Evolutionary conservation across 2,888 invertebrate genomes (phyloP).

Genomic region (Pediacus dermestoides): DNA sequence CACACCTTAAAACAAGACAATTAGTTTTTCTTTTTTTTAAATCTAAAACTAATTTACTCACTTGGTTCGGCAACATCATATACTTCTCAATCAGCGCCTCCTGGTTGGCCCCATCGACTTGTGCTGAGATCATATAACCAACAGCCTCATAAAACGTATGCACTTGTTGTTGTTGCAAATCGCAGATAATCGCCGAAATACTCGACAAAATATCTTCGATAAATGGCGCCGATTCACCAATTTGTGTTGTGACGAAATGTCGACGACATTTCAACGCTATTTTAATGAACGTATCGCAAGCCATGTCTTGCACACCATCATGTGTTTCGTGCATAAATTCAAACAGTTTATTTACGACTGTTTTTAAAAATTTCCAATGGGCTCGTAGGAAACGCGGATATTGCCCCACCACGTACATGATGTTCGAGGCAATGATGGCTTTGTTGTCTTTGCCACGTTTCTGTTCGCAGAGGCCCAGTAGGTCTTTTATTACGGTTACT

Average conservation of each 20-base stretch:
- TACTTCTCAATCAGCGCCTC: slow-evolving; percentile 95
- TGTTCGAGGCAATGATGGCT: slow-evolving; percentile 99
- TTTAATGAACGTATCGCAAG: slow-evolving; percentile 99
- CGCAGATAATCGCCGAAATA: slow-evolving; percentile 97
- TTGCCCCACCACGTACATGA: slow-evolving; percentile 99
- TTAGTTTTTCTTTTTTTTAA: slow-evolving; percentile 8
- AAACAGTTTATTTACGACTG: slow-evolving; percentile 98
- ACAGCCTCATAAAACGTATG: slow-evolving; percentile 99
- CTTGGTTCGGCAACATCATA: slow-evolving; percentile 96
- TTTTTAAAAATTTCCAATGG: slow-evolving; percentile 99
- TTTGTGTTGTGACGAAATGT: slow-evolving; percentile 95
- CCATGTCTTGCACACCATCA: slow-evolving; percentile 99
- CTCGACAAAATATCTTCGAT: slow-evolving; percentile 97
- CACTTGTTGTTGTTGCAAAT: slow-evolving; percentile 96
- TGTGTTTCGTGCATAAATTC: slow-evolving; percentile 99
- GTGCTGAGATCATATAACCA: slow-evolving; percentile 97
- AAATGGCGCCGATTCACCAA: slow-evolving; percentile 95
- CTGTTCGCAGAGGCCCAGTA: slow-evolving; percentile 95
- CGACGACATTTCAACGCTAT: slow-evolving; percentile 97
- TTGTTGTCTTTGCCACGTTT: slow-evolving; percentile 99
- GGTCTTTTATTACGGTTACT: slow-evolving; percentile 97
- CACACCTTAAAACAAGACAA: slow-evolving; percentile 56
- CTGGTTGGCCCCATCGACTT: slow-evolving; percentile 85
- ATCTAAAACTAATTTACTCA: slow-evolving; percentile 32
- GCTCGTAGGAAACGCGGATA: slow-evolving; percentile 97